Conservation (phyloP, 23 tunicate species). For the Halocynthia aurantium region DNA sequence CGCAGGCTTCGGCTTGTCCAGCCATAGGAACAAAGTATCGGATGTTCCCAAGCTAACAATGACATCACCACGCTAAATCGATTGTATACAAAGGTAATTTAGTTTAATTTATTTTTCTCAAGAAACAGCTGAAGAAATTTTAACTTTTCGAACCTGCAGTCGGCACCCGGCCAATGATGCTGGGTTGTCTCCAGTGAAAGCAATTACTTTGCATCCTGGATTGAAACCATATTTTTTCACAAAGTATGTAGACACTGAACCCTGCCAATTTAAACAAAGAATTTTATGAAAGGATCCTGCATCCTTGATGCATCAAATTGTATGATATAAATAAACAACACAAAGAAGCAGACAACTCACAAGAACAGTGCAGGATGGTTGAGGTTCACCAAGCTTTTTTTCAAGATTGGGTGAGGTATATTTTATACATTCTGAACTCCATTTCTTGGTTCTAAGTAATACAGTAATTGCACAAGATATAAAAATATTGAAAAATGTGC, state of each 20-base stretch:
- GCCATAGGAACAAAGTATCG: slow-evolving; percentile 79
- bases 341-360: slow-evolving; percentile 33
- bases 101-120: neutral
- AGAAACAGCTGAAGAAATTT: neutral
- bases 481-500: neutral
- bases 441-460: slow-evolving; percentile 48
- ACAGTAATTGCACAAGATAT: neutral
- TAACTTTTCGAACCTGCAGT: slow-evolving; percentile 38
- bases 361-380: slow-evolving; percentile 47
- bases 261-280: slow-evolving; percentile 24
- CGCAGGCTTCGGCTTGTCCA: slow-evolving; percentile 64
- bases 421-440: slow-evolving; percentile 48
- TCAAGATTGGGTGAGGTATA: slow-evolving; percentile 30
- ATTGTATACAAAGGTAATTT: neutral
- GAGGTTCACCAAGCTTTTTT: slow-evolving; percentile 70
- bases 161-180: slow-evolving; percentile 85
- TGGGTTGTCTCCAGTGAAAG: slow-evolving; percentile 95
- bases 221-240: slow-evolving; percentile 62
- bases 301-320: too few species aligned
- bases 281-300: too few species aligned
- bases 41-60: slow-evolving; percentile 85
- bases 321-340: slow-evolving; percentile 2
- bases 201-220: slow-evolving; percentile 51
- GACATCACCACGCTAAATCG: slow-evolving; percentile 57
- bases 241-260: slow-evolving; percentile 49